Conservation (phyloP, 2,797 vertebrate genomes). For the Florisuga fusca region DNA sequence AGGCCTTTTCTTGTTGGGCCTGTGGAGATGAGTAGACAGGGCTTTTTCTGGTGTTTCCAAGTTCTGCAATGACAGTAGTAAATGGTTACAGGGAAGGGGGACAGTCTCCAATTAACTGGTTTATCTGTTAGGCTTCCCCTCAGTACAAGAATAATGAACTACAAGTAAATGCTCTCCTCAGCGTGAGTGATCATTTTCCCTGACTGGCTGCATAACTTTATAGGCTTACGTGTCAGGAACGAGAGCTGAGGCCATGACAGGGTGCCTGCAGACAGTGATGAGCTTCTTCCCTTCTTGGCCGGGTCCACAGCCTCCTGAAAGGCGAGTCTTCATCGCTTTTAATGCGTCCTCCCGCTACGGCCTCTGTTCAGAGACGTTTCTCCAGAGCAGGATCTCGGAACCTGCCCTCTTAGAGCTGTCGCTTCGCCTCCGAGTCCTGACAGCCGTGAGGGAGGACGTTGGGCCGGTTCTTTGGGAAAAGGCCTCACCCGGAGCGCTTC, state of each 20-base stretch:
- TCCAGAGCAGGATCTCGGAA: not conserved
- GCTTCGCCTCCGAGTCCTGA: rapidly evolving
- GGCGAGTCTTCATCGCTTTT: too few relatives aligned
- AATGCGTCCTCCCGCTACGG: too few relatives aligned
- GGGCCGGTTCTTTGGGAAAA: not conserved
- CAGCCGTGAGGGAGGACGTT: not conserved
- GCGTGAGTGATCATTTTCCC: rapidly evolving
- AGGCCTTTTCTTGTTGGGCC: not conserved
- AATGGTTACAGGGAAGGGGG: not conserved
- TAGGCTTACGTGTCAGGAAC: not conserved
- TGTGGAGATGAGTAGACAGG: not conserved
- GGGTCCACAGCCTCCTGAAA: not conserved
- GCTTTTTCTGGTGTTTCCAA: not conserved
- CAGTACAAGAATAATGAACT: not conserved
- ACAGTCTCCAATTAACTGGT: not conserved
- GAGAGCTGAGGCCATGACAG: not conserved
- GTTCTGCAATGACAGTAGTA: not conserved
- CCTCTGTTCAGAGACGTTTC: not conserved
- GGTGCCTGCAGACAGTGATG: not conserved
- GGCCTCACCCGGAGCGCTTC: rapidly evolving
- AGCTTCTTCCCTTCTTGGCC: not conserved
- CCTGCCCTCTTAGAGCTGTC: not conserved
- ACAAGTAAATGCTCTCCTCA: not conserved
- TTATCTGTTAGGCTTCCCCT: not conserved
- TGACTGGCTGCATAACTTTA: rapidly evolving